Base-by-base conservation (phyloP, 2,888 invertebrate genomes). In the Agapostemon virescens region DNA sequence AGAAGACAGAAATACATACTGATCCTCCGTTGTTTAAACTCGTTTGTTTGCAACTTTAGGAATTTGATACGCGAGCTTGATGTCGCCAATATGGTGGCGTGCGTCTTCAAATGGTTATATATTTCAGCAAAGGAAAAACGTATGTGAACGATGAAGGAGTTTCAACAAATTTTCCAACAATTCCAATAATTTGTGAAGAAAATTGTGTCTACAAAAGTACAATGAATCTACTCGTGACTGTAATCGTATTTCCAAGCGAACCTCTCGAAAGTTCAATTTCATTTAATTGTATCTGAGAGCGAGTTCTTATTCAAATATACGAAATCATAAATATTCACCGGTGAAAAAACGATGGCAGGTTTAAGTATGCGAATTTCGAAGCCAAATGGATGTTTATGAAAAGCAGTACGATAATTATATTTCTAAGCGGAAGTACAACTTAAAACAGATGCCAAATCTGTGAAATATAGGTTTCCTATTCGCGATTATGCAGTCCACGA, bases 321-420 rank as follows among this genome's bases (percentile, higher is more conserved):
- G 1, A 15, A 26, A 55, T 26, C 7, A 6, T 17, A 55, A 55
- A 55, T 9, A 61, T 20, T 61, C 20, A 33, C 1, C 4, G 33
- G 33, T 61, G 33, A 61, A 61, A 61, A 33, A 61, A 33, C 0
- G 30, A 33, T 33, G 30, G 61, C 61, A 20, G 30, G 20, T 33
- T 61, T 9, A 11, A 33, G 61, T 20, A 5, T 61, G 17, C 0
- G 61, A 33, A 33, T 61, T 20, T 33, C 61, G 61, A 61, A 33
- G 61, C 61, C 61, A 33, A 61, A 61, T 33, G 20, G 61, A 61
- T 61, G 33, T 61, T 33, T 33, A 33, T 61, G 61, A 61, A 61
- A 33, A 33, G 11, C 61, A 2, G 61, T 20, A 33, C 33, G 61
- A 9, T 33, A 61, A 66, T 40, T 38, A 66, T 66, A 66, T 40